phyloP scores from a whole-genome alignment of 2,113 vertebrate species.

The Piprites chloris region DNA sequence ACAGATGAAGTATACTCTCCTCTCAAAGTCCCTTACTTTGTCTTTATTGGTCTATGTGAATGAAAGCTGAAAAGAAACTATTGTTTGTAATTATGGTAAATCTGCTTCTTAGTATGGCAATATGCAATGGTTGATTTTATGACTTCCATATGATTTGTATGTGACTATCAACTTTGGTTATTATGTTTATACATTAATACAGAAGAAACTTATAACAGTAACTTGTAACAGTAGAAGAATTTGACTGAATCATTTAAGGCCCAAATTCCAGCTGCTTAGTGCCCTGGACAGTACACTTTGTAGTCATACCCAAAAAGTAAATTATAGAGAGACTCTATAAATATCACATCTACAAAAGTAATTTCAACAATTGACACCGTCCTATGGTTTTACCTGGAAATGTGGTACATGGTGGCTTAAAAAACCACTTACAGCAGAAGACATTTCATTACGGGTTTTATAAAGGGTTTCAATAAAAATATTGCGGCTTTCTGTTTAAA shows the following conservation, averaged over 20 bases:
- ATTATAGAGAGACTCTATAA: not conserved
- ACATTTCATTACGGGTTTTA: not conserved
- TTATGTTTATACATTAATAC: not conserved
- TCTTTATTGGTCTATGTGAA: not conserved
- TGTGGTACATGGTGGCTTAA: not conserved
- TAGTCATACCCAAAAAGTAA: not conserved
- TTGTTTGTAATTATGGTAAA: not conserved
- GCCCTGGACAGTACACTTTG: not conserved
- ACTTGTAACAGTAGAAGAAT: not conserved
- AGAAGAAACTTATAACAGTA: not conserved
- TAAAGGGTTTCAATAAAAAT: constrained; percentile 34
- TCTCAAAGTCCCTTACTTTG: not conserved
- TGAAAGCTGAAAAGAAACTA: not conserved
- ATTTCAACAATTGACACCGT: not conserved
- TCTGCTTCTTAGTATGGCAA: not conserved
- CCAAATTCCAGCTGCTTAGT: not conserved
- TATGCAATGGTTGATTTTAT: not conserved
- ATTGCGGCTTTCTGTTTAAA: constrained; percentile 45
- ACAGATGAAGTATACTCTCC: not conserved
- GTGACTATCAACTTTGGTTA: not conserved
- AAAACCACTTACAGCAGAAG: not conserved
- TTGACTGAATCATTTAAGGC: not conserved
- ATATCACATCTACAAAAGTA: not conserved
- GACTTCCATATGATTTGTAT: not conserved
- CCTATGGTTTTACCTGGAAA: constrained; percentile 2